Percentiles rank a stretch among this genome's conserved stretches.
These are phyloP conservation scores for Athene noctua DNA, from an alignment of 2,113 vertebrate genomes.

Conservation along the genomic window DNA sequence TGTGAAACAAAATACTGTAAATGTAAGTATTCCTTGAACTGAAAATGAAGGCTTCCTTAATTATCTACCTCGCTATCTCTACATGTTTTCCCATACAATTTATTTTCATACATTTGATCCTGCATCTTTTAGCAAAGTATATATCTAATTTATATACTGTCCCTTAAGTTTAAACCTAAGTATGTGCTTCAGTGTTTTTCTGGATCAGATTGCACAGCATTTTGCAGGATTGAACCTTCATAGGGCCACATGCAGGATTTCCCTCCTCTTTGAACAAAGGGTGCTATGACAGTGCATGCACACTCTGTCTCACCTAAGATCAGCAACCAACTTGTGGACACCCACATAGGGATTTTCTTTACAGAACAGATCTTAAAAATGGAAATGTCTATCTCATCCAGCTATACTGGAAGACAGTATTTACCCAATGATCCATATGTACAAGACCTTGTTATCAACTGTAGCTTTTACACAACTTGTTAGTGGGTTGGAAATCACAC, in stretches of 20 bases:
- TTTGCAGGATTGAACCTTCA: background rate
- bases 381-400: background rate
- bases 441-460: background rate
- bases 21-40: background rate
- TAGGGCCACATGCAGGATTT: background rate
- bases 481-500: constrained; percentile 9
- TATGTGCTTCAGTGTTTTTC: background rate
- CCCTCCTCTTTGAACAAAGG: background rate
- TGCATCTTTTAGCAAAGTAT: background rate
- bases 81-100: background rate
- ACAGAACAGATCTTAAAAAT: background rate
- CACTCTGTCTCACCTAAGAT: background rate
- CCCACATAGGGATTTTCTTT: background rate
- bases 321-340: background rate
- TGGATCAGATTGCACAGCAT: background rate
- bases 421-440: background rate
- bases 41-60: background rate
- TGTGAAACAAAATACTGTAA: background rate
- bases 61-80: background rate
- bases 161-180: background rate
- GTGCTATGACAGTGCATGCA: background rate
- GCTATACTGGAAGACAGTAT: background rate
- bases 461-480: background rate
- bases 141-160: background rate
- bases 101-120: background rate